Conservation (phyloP, 2,113 vertebrate species). For the Rhadina sibilatrix region DNA sequence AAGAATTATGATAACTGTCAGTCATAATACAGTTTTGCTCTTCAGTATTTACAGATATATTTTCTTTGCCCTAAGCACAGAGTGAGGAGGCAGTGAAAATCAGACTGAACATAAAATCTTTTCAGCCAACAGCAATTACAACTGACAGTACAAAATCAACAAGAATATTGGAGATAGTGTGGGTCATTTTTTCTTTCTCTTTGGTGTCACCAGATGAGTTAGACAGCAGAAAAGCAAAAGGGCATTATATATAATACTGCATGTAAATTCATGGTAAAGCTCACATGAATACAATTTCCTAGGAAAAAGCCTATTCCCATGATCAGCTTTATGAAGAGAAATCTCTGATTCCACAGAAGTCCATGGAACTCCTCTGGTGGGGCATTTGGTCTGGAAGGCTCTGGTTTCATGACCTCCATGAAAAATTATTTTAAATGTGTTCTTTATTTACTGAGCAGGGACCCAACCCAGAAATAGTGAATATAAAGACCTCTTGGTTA, state of each 20-base stretch:
- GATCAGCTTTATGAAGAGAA: neutral
- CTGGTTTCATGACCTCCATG: neutral
- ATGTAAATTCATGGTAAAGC: neutral
- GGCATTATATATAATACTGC: neutral
- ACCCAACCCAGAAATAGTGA: neutral
- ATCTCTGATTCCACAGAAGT: neutral
- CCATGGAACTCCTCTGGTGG: neutral
- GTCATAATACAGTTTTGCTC: neutral
- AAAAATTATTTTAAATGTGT: neutral
- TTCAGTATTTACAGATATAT: slow-evolving; percentile 4
- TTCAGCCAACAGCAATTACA: neutral
- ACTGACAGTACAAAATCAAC: neutral
- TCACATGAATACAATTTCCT: neutral
- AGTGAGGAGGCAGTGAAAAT: neutral
- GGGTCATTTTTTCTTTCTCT: neutral
- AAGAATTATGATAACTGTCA: slow-evolving; percentile 34
- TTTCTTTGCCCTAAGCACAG: neutral
- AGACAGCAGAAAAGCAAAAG: neutral
- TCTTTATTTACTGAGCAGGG: neutral
- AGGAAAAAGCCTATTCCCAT: neutral
- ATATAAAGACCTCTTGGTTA: neutral
- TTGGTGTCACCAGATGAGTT: neutral
- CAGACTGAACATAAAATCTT: neutral
- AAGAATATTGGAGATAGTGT: neutral
- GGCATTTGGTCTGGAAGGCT: neutral